phyloP scores from a whole-genome alignment of 2,888 invertebrate species.

The Dryadula phaetusa region DNA sequence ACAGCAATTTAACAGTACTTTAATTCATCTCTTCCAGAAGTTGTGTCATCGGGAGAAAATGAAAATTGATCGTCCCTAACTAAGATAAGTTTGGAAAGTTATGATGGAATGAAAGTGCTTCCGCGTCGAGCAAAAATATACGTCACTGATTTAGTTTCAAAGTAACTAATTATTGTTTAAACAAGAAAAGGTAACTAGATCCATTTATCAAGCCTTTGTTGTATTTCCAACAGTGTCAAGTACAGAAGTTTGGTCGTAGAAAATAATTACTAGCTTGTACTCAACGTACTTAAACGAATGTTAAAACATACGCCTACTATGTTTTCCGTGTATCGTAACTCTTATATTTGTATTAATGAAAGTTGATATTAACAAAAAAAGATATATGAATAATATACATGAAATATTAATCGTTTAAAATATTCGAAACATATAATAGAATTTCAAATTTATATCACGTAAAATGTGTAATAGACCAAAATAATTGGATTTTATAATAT shows the following conservation, averaged over 20 bases:
- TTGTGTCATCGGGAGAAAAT: slow-evolving; percentile 74
- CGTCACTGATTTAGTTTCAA: slow-evolving; percentile 59
- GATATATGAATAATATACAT: not conserved
- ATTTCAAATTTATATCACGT: slow-evolving; percentile 19
- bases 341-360: not conserved
- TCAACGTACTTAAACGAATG: slow-evolving; percentile 23
- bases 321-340: not conserved
- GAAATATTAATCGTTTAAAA: not conserved
- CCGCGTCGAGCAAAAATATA: slow-evolving; percentile 65
- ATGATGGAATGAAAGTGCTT: slow-evolving; percentile 72
- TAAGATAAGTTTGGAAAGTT: slow-evolving; percentile 80
- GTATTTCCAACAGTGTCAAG: slow-evolving; percentile 15
- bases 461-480: slow-evolving; percentile 29
- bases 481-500: slow-evolving; percentile 35
- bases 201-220: slow-evolving; percentile 61
- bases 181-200: slow-evolving; percentile 58
- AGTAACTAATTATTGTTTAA: slow-evolving; percentile 71
- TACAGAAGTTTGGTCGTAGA: not conserved
- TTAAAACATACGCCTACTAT: not conserved
- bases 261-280: slow-evolving; percentile 21
- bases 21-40: slow-evolving; percentile 62
- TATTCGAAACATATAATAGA: not conserved
- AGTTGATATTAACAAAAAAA: not conserved
- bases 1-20: slow-evolving; percentile 50
- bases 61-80: slow-evolving; percentile 81